These are phyloP conservation scores for Dilophus febrilis DNA, from an alignment of 2,888 invertebrate species.

Conservation along the genomic window DNA sequence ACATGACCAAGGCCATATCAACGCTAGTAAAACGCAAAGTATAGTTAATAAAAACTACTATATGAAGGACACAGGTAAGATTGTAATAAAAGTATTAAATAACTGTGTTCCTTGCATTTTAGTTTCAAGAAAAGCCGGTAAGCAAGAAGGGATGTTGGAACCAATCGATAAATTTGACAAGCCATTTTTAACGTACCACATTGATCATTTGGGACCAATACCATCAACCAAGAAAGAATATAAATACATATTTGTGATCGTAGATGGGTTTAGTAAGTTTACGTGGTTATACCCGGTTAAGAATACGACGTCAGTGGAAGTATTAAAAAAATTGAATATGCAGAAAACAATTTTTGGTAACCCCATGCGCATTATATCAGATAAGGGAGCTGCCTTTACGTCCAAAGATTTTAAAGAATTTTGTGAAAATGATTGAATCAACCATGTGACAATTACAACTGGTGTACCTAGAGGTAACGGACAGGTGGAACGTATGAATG, in stretches of 20 bases:
- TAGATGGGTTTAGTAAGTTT: constrained; percentile 3
- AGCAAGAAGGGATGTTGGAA: constrained; percentile 19
- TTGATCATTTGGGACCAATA: constrained; percentile 21
- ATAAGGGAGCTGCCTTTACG: constrained; percentile 11
- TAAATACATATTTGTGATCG: not conserved
- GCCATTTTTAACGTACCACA: constrained; percentile 18
- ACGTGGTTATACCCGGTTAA: constrained; percentile 10
- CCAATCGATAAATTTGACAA: constrained; percentile 17
- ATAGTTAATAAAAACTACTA: not conserved
- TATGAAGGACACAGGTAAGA: constrained; percentile 4
- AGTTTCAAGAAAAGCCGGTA: constrained; percentile 5
- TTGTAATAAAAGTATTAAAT: constrained; percentile 2
- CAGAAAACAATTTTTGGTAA: constrained; percentile 7
- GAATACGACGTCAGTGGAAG: constrained; percentile 9
- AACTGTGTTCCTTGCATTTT: not conserved
- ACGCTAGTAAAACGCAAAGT: constrained; percentile 11
- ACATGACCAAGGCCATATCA: constrained; percentile 22
- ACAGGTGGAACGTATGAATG: constrained; percentile 9
- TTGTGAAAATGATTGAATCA: not conserved
- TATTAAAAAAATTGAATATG: constrained; percentile 5
- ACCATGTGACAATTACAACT: constrained; percentile 9
- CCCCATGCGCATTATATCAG: constrained; percentile 9
- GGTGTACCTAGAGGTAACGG: constrained; percentile 10
- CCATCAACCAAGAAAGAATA: constrained; percentile 15
- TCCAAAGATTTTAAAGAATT: constrained; percentile 6